phyloP scores from a whole-genome alignment of 2,888 invertebrate species.

The Petrolisthes manimaculis region DNA sequence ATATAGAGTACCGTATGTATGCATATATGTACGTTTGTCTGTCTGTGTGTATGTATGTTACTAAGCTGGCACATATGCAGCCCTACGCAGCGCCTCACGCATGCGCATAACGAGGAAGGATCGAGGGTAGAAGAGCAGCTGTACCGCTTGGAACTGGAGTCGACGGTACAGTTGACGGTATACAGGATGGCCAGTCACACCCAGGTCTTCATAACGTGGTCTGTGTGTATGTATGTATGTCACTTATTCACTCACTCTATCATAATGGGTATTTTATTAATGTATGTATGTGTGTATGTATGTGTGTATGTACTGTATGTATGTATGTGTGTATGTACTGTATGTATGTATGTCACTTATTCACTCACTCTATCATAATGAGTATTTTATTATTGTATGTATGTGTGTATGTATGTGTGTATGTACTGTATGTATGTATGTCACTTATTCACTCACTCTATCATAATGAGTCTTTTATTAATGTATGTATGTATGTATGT shows the following conservation, averaged over 20 bases:
- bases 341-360: no score
- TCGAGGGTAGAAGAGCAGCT: slow-evolving; percentile 25
- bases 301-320: background rate
- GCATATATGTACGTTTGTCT: no score
- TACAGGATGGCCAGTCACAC: slow-evolving; percentile 21
- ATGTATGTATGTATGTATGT: background rate
- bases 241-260: no score
- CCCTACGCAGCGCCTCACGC: slow-evolving; percentile 24
- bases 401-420: background rate
- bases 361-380: background rate
- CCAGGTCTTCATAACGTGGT: slow-evolving; percentile 30
- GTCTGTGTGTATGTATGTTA: no score
- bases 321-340: no score
- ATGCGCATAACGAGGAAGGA: slow-evolving; percentile 31
- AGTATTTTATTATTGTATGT: background rate
- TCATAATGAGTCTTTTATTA: background rate
- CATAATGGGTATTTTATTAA: no score
- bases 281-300: background rate
- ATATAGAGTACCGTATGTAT: no score
- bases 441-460: background rate
- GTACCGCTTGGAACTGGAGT: slow-evolving; percentile 21
- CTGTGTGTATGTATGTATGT: background rate
- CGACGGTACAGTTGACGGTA: slow-evolving; percentile 32
- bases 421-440: background rate
- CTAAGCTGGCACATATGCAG: slow-evolving; percentile 9